Base-by-base conservation (phyloP, 2,113 vertebrate genomes). In the Pteropus alecto region DNA sequence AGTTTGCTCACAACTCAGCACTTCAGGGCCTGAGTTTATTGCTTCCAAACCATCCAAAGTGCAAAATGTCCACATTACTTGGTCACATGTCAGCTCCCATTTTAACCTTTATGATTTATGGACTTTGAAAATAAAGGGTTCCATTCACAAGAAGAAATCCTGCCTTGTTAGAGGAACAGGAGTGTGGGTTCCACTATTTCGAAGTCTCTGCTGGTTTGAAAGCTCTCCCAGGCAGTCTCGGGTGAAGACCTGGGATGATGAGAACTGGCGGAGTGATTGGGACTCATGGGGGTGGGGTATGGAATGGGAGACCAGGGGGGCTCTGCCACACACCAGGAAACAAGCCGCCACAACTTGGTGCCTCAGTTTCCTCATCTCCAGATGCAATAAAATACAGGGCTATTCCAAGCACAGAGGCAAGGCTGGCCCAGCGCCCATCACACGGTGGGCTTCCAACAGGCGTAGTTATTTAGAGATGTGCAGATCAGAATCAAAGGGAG, bases 31-130 rank as follows among this genome's bases (percentile, higher is more conserved):
- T 7, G n/a, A 48, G 77, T 33, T 84, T 56, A 38, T 5, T 4
- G 67, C 73, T 93, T 92, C 87, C 95, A 74, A 95, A 56, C 54
- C 56, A 94, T 61, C 61, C 68, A 4, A 83, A 95, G 97, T 70
- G 65, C 28, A 35, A 82, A 73, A 41, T 10, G 76, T 46, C 92
- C 94, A 92, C 92, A 84, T 51, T 33, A 70, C 94, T 21, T 9
- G 33, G 73, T 56, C 92, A 15, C 79, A 41, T 12, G 74, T 79
- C 79, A 68, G 63, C 87, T 89, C 87, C 93, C 58, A 79, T 97
- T 91, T 70, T 58, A 77, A 30, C 78, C 56, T 21, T 33, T 3
- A 8, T 89, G 90, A 97, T 95, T 97, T 90, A 95, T 90, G 92
- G 92, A n/a, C 19, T 2, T 63, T 1, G 14, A 16, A 60, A 77